Base-by-base conservation (phyloP, 1,140 invertebrate genomes). In the Ditylenchus dipsaci region DNA sequence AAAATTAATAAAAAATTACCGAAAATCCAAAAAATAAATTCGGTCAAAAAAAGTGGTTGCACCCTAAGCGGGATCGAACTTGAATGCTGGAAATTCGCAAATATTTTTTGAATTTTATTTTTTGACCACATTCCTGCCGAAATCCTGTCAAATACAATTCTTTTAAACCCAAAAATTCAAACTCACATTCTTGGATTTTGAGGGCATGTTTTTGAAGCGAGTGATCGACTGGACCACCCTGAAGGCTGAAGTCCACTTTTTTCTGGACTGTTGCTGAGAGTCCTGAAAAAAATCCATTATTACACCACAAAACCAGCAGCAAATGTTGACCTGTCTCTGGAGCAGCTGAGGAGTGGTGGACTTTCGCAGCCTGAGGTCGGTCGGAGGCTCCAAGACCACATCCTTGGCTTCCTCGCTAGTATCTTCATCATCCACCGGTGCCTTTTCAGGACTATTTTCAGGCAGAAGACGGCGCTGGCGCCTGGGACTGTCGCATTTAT, bases 231-330 rank as follows among this genome's bases (percentile, higher is more conserved):
- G 66, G 26, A 76, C 72, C 21, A 74, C 72, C 11, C 63, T 42
- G 15, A 74, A 73, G n/a, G 72, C 72, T n/a, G 74, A 74, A 49
- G 56, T 65, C 72, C 72, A 74, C 57, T 74, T 74, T 64, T 53
- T 72, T 26, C 23, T 53, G 3, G 49, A 26, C 49, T 38, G 49
- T 53, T 53, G 23, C 8, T 19, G 49, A 53, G 49, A 53, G 49
- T 11, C 11, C 33, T 38, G 33, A n/a, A n/a, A n/a, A n/a, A n/a
- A n/a, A n/a, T n/a, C n/a, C n/a, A n/a, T 38, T 38, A 38, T 5
- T 38, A 38, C 33, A 38, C 33, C 3, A 38, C 33, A 38, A n/a
- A n/a, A 38, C 11, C 11, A 38, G 33, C 33, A 38, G n/a, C n/a
- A 38, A 38, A 38, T 38, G 33, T 38, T 38, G 33, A 38, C 49